A percentile compares a stretch with the other conserved stretches of the same genome.
These are phyloP conservation scores for Cossypha heuglini DNA, from an alignment of 2,797 vertebrate genomes.

Conservation along the genomic window DNA sequence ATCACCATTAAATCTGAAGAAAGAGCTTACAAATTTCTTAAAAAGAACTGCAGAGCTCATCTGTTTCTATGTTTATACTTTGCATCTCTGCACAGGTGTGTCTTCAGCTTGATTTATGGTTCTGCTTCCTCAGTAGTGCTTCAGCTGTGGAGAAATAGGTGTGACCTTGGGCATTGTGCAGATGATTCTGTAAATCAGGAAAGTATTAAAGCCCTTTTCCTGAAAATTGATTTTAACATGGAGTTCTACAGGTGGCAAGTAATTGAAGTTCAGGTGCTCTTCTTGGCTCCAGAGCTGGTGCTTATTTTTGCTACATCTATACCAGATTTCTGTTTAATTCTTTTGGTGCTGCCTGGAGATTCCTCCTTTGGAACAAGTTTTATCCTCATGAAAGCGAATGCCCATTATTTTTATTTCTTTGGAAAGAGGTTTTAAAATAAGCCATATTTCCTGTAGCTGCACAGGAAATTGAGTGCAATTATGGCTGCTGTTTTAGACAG, in stretches of 20 bases:
- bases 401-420: neutral
- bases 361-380: neutral
- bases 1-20: neutral
- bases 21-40: neutral
- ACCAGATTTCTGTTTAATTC: neutral
- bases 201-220: neutral
- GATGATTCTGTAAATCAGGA: slow-evolving; percentile 36
- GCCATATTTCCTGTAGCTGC: neutral
- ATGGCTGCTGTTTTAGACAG: neutral
- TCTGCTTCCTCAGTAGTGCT: neutral
- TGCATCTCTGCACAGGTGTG: neutral
- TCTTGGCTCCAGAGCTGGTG: neutral
- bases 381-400: neutral
- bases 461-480: neutral
- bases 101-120: slow-evolving; percentile 38
- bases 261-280: neutral
- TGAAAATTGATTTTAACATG: slow-evolving; percentile 17
- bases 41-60: slow-evolving; percentile 38
- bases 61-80: slow-evolving; percentile 23
- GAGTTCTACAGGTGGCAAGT: neutral
- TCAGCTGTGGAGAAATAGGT: neutral
- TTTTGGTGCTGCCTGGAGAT: neutral
- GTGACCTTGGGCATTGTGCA: slow-evolving; percentile 8
- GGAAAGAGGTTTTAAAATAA: neutral
- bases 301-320: neutral